These are phyloP conservation scores for Pteromalus puparum DNA, from an alignment of 1,140 invertebrate species.

Conservation along the genomic window DNA sequence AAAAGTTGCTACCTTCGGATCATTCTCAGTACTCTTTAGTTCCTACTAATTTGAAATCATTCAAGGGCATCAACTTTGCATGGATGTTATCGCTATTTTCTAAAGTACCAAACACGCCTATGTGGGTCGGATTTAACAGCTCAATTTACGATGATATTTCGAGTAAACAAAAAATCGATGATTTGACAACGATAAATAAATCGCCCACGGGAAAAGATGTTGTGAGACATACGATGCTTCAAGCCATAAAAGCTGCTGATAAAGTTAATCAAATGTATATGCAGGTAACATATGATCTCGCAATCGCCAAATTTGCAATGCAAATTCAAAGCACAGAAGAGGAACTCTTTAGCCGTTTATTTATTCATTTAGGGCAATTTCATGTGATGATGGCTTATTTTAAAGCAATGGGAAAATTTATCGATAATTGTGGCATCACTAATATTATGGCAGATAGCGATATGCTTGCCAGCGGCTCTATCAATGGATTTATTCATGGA, in stretches of 20 bases:
- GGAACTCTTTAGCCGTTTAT: conserved; percentile 68
- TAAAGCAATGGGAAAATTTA: conserved; percentile 73
- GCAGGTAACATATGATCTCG: no score
- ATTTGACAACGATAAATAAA: conserved; percentile 66
- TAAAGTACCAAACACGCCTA: conserved; percentile 49
- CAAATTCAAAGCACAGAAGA: conserved; percentile 67
- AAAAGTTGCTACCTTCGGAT: no score
- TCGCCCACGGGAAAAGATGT: no score
- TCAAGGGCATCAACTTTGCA: not conserved
- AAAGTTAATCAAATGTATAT: no score
- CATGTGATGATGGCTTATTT: conserved; percentile 75
- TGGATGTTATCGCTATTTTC: not conserved
- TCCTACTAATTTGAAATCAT: no score
- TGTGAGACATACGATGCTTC: no score
- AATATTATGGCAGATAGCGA: conserved; percentile 68
- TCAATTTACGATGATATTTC: conserved; percentile 53
- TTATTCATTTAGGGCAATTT: conserved; percentile 73
- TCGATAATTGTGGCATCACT: conserved; percentile 69
- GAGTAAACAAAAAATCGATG: conserved; percentile 61
- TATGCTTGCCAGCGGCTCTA: conserved; percentile 71
- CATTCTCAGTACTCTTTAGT: no score
- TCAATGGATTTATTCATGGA: conserved; percentile 69
- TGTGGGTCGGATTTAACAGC: conserved; percentile 57
- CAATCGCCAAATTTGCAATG: conserved; percentile 70
- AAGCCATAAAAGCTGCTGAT: conserved; percentile 58